A percentile compares a stretch with the other conserved stretches of the same genome.
phyloP scores from a whole-genome alignment of 2,113 vertebrate genomes.

The Budorcas taxicolor region DNA sequence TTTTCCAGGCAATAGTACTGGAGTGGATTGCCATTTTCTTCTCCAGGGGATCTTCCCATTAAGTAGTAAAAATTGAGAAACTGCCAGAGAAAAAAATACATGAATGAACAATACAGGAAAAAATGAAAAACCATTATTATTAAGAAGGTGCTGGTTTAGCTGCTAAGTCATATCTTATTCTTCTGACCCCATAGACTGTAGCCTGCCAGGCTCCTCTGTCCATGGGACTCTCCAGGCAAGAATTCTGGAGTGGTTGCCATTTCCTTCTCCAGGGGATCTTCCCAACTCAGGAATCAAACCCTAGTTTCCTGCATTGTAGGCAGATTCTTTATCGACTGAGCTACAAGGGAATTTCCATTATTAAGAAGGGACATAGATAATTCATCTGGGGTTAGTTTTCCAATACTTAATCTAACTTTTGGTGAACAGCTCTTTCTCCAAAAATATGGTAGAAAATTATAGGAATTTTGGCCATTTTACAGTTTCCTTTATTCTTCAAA shows the following conservation, averaged over 20 bases:
- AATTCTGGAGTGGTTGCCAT: not conserved
- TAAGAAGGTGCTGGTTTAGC: not conserved
- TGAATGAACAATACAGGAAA: not conserved
- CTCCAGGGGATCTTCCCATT: not conserved
- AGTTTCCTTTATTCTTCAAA: slow-evolving; percentile 9
- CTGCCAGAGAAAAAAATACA: not conserved
- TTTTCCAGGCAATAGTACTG: no score
- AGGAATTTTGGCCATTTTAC: not conserved
- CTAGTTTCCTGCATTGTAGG: not conserved
- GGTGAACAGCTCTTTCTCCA: not conserved
- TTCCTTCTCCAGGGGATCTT: not conserved
- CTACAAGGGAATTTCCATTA: not conserved
- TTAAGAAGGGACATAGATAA: not conserved
- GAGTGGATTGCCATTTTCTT: no score
- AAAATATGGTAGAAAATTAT: not conserved
- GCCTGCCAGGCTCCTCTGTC: not conserved
- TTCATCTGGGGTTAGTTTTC: not conserved
- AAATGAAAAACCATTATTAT: not conserved
- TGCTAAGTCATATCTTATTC: not conserved
- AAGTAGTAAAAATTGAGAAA: not conserved
- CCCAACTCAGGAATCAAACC: not conserved
- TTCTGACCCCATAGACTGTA: not conserved
- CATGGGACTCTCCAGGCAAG: not conserved
- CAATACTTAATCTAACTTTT: not conserved
- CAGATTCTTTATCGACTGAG: not conserved